phyloP scores from a whole-genome alignment of 2,888 invertebrate genomes.

The Tribolium freemani region DNA sequence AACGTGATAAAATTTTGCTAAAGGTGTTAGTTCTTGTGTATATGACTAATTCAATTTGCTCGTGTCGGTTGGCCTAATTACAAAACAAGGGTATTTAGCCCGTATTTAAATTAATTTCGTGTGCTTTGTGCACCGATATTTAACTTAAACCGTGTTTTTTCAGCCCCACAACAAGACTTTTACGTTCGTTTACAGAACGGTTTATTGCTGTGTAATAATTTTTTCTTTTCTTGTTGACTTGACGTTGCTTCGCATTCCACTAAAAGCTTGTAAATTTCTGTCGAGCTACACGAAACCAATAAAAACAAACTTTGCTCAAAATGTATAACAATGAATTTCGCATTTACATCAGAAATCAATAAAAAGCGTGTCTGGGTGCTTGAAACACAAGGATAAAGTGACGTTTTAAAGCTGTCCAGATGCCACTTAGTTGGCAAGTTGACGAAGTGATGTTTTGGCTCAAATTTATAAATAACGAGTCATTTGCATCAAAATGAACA shows the following conservation, averaged over 20 bases:
- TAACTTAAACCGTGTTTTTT: background rate
- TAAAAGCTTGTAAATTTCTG: conserved; percentile 33
- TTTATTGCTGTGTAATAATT: conserved; percentile 13
- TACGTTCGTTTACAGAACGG: background rate
- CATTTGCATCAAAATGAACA: conserved; percentile 14
- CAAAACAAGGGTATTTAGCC: background rate
- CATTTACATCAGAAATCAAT: conserved; percentile 30
- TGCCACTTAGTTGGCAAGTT: background rate
- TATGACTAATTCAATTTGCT: background rate
- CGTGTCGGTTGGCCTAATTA: background rate
- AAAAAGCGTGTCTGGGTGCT: conserved; percentile 2
- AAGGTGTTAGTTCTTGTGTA: background rate
- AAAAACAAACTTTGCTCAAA: conserved; percentile 27
- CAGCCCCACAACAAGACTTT: background rate
- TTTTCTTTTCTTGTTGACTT: conserved; percentile 5
- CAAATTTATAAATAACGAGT: conserved; percentile 5
- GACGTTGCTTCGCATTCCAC: conserved; percentile 3
- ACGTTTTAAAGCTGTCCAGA: conserved; percentile 6
- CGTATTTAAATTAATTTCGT: background rate
- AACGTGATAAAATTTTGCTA: background rate
- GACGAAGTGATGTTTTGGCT: background rate
- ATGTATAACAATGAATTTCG: conserved; percentile 35
- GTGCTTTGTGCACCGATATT: background rate
- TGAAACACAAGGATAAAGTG: background rate
- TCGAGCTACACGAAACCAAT: conserved; percentile 28